These are phyloP conservation scores for Columba livia DNA, from an alignment of 2,113 vertebrate species.

Conservation along the genomic window DNA sequence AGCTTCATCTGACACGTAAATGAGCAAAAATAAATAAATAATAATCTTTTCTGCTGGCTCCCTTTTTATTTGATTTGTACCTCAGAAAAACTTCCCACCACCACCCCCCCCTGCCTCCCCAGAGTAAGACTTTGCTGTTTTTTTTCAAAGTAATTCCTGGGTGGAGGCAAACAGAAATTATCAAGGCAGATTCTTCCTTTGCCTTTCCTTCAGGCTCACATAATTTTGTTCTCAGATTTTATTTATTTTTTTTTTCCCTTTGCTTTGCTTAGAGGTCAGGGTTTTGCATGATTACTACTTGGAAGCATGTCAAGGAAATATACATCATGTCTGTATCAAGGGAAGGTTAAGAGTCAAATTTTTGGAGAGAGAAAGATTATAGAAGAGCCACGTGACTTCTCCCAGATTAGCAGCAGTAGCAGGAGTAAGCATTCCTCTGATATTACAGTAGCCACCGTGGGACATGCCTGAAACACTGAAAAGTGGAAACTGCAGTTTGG, in stretches of 20 bases:
- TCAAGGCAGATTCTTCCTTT: neutral
- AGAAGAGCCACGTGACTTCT: neutral
- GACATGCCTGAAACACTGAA: constrained; percentile 34
- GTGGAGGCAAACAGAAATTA: constrained; percentile 6
- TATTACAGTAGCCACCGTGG: constrained; percentile 42
- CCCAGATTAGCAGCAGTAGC: constrained; percentile 66
- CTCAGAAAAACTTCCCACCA: constrained; percentile 17
- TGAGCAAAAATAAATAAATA: constrained; percentile 77
- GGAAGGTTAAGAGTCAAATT: constrained; percentile 70
- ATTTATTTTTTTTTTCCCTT: neutral
- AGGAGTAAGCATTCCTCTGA: constrained; percentile 52
- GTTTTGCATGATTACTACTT: constrained; percentile 46
- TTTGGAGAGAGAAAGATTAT: constrained; percentile 39
- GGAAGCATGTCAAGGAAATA: constrained; percentile 53
- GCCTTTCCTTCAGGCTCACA: neutral
- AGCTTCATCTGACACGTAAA: constrained; percentile 79
- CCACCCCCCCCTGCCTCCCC: neutral
- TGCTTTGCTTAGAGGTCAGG: constrained; percentile 36
- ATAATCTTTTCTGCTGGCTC: constrained; percentile 15
- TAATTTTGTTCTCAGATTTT: constrained; percentile 31
- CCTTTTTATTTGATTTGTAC: neutral
- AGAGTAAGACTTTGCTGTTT: neutral
- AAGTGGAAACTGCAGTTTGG: neutral
- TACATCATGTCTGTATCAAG: constrained; percentile 51
- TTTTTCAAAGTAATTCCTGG: neutral